phyloP scores from a whole-genome alignment of 2,797 vertebrate species.

The Hoplostethus mediterraneus region DNA sequence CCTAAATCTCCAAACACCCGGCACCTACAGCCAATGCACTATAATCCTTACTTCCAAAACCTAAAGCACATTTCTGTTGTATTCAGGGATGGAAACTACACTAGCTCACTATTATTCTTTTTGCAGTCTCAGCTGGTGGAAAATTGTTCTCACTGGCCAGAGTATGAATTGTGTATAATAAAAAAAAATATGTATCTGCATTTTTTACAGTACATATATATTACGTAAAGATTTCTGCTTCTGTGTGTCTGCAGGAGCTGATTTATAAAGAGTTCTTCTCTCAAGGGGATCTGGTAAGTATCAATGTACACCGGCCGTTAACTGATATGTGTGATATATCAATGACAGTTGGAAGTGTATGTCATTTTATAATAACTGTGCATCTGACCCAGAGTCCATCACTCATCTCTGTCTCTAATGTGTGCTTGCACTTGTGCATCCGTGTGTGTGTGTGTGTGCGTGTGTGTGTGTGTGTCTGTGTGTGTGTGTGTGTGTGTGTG shows the following conservation, averaged over 20 bases:
- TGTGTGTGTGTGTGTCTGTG: constrained; percentile 26
- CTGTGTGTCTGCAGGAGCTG: constrained; percentile 89
- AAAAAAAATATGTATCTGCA: constrained; percentile 9
- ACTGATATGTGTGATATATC: constrained; percentile 42
- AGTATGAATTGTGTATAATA: not conserved
- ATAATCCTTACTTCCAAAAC: constrained; percentile 49
- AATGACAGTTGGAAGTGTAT: constrained; percentile 21
- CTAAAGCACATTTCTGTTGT: constrained; percentile 36
- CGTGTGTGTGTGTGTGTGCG: constrained; percentile 15
- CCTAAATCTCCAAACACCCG: constrained; percentile 61
- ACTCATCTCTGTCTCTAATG: too few species aligned
- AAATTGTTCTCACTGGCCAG: constrained; percentile 9
- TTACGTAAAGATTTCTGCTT: constrained; percentile 23
- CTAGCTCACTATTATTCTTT: not conserved
- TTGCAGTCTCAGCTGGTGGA: not conserved
- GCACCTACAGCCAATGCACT: constrained; percentile 51
- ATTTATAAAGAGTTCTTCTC: constrained; percentile 99
- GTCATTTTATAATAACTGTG: constrained; percentile 25
- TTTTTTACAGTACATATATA: not conserved
- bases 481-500: constrained; percentile 37
- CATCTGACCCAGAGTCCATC: too few species aligned
- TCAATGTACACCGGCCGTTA: not conserved
- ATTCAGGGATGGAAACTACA: constrained; percentile 7
- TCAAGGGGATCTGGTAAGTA: constrained; percentile 98
- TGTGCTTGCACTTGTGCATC: not conserved